Evolutionary conservation across 2,797 vertebrate species (phyloP).

Genomic region (Kryptolebias ocellatus): DNA sequence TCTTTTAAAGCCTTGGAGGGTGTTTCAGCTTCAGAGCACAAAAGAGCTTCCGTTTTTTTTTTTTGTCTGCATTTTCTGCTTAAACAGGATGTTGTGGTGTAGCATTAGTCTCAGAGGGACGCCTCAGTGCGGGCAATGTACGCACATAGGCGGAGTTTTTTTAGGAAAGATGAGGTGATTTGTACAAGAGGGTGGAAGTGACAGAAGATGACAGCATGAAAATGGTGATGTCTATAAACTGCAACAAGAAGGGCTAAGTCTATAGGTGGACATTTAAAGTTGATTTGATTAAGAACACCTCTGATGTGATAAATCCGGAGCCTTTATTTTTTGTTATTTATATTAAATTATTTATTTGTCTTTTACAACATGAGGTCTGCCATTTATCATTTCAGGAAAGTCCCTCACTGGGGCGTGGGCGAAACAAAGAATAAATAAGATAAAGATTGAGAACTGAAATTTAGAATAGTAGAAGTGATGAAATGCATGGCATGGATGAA

Average conservation of each 20-base stretch:
- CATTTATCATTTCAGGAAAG: neutral
- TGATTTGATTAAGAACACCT: neutral
- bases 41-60: constrained; percentile 9
- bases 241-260: too few relatives aligned
- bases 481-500: too few relatives aligned
- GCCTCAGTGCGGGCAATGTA: neutral
- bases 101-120: constrained; percentile 6
- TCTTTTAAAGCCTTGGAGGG: neutral
- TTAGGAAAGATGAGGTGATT: neutral
- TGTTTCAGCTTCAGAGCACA: neutral
- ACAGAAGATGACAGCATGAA: neutral
- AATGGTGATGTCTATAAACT: neutral
- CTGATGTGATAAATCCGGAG: too few relatives aligned
- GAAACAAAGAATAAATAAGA: too few relatives aligned
- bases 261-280: too few relatives aligned
- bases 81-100: constrained; percentile 68
- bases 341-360: neutral
- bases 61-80: constrained; percentile 29
- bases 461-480: too few relatives aligned
- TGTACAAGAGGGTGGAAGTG: neutral
- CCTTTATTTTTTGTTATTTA: neutral
- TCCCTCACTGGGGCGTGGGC: neutral
- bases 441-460: too few relatives aligned
- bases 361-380: neutral
- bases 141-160: constrained; percentile 8